phyloP scores from a whole-genome alignment of 2,113 vertebrate genomes.

The Pseudopodoces humilis region DNA sequence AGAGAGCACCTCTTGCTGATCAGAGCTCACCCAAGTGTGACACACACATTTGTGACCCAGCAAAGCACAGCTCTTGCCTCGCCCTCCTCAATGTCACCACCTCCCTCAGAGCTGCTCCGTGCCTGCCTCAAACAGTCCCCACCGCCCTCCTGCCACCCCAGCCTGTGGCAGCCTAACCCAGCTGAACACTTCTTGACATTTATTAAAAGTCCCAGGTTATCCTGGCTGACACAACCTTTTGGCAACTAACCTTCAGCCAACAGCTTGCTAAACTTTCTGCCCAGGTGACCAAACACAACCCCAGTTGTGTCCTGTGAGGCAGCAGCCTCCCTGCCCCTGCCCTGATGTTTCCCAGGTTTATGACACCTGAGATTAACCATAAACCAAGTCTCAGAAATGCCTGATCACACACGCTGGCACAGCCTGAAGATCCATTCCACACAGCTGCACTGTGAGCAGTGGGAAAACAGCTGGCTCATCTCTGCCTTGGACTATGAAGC shows the following conservation, averaged over 20 bases:
- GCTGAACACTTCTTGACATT: not conserved
- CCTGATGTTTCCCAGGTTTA: not conserved
- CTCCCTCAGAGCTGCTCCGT: not conserved
- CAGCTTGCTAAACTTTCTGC: not conserved
- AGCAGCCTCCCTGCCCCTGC: not conserved
- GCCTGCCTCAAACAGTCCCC: not conserved
- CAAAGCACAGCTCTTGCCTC: not conserved
- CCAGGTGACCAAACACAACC: not conserved
- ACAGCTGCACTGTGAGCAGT: not conserved
- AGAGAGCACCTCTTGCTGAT: not conserved
- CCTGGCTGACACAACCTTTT: not conserved
- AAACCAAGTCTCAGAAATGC: not conserved
- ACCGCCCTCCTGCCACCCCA: not conserved
- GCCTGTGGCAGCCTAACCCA: not conserved
- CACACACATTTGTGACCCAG: not conserved
- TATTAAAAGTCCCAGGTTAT: fast-evolving
- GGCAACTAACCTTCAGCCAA: too few species aligned
- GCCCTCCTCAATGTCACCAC: fast-evolving
- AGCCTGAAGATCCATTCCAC: fast-evolving
- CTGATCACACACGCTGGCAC: fast-evolving
- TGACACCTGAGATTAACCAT: not conserved
- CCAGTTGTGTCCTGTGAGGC: fast-evolving
- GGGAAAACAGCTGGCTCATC: not conserved
- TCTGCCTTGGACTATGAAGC: not conserved
- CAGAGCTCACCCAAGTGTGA: not conserved